Conservation (phyloP, 1,140 invertebrate species). For the Aleiodes sp. region DNA sequence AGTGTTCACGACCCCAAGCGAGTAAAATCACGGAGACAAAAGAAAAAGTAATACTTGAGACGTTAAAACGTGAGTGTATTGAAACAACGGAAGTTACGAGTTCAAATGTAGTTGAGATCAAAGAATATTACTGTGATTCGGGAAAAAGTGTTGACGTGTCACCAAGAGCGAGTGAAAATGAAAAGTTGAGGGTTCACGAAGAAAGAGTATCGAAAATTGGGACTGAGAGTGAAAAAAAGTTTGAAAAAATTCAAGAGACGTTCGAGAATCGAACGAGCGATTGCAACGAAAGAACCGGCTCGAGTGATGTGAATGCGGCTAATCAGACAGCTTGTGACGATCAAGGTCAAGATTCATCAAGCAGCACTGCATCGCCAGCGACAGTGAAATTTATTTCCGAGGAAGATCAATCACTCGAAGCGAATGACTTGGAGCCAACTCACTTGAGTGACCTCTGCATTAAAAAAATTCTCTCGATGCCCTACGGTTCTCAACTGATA, state of each 20-base stretch:
- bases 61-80: slow-evolving; percentile 20
- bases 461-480: slow-evolving; percentile 71
- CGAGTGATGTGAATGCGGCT: slow-evolving; percentile 17
- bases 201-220: background rate
- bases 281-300: too few relatives aligned
- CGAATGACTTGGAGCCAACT: slow-evolving; percentile 40
- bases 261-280: slow-evolving; percentile 22
- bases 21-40: background rate
- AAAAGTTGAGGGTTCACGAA: background rate
- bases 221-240: background rate
- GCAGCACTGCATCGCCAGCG: slow-evolving; percentile 65
- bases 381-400: slow-evolving; percentile 66
- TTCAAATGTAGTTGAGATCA: background rate
- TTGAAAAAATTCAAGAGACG: too few relatives aligned
- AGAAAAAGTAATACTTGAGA: slow-evolving; percentile 29
- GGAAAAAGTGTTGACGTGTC: background rate
- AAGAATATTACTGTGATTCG: slow-evolving; percentile 18
- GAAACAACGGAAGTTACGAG: slow-evolving; percentile 7
- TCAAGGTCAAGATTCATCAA: slow-evolving; percentile 59
- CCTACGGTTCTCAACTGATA: slow-evolving; percentile 72
- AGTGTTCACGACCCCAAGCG: slow-evolving; percentile 19
- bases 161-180: slow-evolving; percentile 17
- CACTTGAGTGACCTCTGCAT: slow-evolving; percentile 70
- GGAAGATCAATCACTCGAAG: slow-evolving; percentile 20
- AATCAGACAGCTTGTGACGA: slow-evolving; percentile 18